Evolutionary conservation across 2,797 vertebrate species (phyloP), one percentile per base, ranked within the genome.

Genomic region (Helarctos malayanus): DNA sequence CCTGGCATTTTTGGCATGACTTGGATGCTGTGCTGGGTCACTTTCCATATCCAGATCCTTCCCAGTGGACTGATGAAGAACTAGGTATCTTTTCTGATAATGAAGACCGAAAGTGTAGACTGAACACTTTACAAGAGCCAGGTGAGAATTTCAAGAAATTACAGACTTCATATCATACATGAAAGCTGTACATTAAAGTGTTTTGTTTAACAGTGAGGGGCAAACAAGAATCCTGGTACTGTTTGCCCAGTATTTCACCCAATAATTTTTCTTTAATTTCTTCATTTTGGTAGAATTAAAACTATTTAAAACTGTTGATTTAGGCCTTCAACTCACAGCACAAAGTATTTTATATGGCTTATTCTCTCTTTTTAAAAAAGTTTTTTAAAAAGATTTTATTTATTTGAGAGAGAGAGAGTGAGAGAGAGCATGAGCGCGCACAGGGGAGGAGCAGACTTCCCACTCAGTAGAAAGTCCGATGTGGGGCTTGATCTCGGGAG

Each of bases 1-100:
- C 99, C 0, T 99, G 99, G 99, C 99, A 99, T 94, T 98, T 97
- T 32, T 99, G 99, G 99, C 99, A 99, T 45, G 98, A 98, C 23
- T 97, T 99, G 0, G 99, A 99, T 1, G 99, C 99, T 23, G 99
- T 99, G 32, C 47, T 99, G 99, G 99, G 99, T 97, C 99, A 99
- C 96, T 99, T 99, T 94, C 99, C 99, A 0, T 99, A 99, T 98
- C 99, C 99, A 21, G 99, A 99, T 94, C 75, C 99, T 21, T 99
- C 99, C 7, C 15, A 98, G 27, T 99, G 99, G 99, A 99, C 99
- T 0, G 99, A 99, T 54, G 99, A 99, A 97, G 99, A 99, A 96
- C 98, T 99, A 6, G 99, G 99, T 11, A 99, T 99, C 90, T 99
- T 99, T 59, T 94, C 99, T 41, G 99, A 99, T 91, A 99, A 99